Percentiles rank a stretch among this genome's conserved stretches.
These are phyloP conservation scores for Varroa destructor DNA, from an alignment of 1,140 invertebrate species.

Conservation along the genomic window DNA sequence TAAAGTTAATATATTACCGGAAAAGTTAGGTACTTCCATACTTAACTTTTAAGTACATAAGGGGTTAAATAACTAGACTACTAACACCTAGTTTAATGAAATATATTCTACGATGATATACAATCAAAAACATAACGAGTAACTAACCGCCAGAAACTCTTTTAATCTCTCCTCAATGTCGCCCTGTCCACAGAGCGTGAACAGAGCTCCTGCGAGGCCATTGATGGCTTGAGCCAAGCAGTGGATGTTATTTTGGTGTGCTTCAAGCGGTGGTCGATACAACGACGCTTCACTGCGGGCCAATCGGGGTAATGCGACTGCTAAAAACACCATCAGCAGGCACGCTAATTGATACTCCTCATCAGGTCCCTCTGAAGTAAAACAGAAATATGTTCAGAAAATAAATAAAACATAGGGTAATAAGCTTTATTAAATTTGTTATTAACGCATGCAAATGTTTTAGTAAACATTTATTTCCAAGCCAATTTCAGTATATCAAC, in stretches of 20 bases:
- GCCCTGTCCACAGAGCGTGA: conserved; percentile 80
- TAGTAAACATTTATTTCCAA: too few species aligned
- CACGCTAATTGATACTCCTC: conserved; percentile 88
- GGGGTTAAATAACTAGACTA: neutral
- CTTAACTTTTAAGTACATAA: neutral
- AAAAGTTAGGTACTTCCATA: neutral
- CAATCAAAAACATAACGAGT: conserved; percentile 10
- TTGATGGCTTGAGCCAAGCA: conserved; percentile 92
- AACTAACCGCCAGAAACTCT: conserved; percentile 75
- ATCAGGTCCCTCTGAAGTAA: conserved; percentile 53
- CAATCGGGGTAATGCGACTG: conserved; percentile 91
- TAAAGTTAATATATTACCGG: conserved; percentile 23
- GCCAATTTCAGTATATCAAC: too few species aligned
- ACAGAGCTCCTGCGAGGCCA: conserved; percentile 87
- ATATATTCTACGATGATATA: too few species aligned
- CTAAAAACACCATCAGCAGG: conserved; percentile 94
- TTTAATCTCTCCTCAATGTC: conserved; percentile 96
- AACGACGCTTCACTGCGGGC: conserved; percentile 75
- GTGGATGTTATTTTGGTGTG: conserved; percentile 93
- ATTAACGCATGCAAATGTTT: neutral
- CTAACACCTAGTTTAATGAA: conserved; percentile 22
- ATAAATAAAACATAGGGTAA: neutral
- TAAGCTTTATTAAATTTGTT: neutral
- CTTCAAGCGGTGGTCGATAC: conserved; percentile 76
- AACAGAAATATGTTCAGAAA: conserved; percentile 25